Evolutionary conservation across 2,113 vertebrate species (phyloP).

Genomic region (Cercocebus atys): DNA sequence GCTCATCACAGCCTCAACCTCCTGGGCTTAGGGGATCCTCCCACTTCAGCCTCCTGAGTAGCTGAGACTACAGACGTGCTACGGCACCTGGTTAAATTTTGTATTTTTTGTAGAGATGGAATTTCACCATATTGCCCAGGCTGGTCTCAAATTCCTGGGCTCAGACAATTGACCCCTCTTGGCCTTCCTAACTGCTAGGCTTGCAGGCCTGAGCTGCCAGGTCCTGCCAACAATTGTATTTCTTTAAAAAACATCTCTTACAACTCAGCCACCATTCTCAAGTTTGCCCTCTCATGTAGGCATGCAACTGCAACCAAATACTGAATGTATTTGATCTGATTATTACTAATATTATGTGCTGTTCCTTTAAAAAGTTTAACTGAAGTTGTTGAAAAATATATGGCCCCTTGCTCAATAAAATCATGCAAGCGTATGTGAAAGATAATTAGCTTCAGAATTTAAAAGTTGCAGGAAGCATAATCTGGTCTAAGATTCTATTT

Average conservation of each 20-base stretch:
- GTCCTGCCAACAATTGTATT: background rate
- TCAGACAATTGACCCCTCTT: too few relatives aligned
- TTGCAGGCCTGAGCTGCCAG: too few relatives aligned
- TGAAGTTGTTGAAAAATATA: background rate
- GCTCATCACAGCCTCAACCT: too few relatives aligned
- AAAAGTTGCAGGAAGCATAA: background rate
- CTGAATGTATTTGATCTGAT: background rate
- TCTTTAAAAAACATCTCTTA: background rate
- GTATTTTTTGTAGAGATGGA: too few relatives aligned
- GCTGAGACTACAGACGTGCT: too few relatives aligned
- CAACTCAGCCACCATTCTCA: background rate
- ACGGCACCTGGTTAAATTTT: too few relatives aligned
- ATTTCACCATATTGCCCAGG: too few relatives aligned
- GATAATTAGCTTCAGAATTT: background rate
- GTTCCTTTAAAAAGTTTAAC: background rate
- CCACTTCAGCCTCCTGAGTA: too few relatives aligned
- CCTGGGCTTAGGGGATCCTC: too few relatives aligned
- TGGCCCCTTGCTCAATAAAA: background rate
- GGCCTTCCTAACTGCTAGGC: too few relatives aligned
- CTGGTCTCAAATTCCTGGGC: too few relatives aligned
- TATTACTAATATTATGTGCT: background rate
- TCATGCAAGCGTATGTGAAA: background rate
- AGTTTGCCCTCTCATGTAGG: background rate
- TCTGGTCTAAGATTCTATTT: constrained; percentile 48
- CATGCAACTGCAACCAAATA: background rate